Base-by-base conservation (phyloP, 2,113 vertebrate species). In the Gambusia affinis region DNA sequence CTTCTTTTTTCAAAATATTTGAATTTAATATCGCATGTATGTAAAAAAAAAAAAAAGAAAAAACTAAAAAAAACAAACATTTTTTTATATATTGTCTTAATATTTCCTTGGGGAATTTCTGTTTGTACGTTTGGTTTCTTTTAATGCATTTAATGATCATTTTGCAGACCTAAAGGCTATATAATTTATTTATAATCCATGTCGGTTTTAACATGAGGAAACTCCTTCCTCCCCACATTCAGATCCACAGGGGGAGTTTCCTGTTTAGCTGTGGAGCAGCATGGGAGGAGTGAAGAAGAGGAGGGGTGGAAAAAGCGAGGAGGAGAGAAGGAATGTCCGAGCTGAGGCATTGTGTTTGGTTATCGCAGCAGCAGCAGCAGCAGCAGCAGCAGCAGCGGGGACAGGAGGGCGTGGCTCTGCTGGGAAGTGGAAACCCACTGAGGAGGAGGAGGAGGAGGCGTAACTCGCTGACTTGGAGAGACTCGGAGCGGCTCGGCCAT, bases 281-380 rank as follows among this genome's bases (percentile, higher is more conserved):
- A 62, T 60, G 42, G 87, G 87, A 76, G 81, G 85, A 76, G 80
- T 64, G 71, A 79, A 70, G 67, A 81, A 73, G 60, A 71, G 42
- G 57, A 75, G 54, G 54, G 72, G 76, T n/a, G 70, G 57, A 33
- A 42, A 70, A 75, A 11, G 1, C 77, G 61, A 75, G 86, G 85
- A 81, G 90, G 80, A 76, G 82, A 85, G 33, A 42, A 84, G 89
- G 88, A 91, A 91, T 90, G 89, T 81, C 82, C 1, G 0, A 79
- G 67, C 67, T 1, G 4, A 72, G 29, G 68, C 67, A 76, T 79
- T 88, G 85, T 88, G 72, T 81, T 79, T 14, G 33, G 75, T 64
- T 75, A 77, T 78, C 27, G 51, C 3, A 35, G 0, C 64, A 69
- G 62, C 3, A 42, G 60, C 60, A 35, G 0, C 64, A 69, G 51